Conservation (phyloP, 2,113 vertebrate species). For the Rhadina sibilatrix region DNA sequence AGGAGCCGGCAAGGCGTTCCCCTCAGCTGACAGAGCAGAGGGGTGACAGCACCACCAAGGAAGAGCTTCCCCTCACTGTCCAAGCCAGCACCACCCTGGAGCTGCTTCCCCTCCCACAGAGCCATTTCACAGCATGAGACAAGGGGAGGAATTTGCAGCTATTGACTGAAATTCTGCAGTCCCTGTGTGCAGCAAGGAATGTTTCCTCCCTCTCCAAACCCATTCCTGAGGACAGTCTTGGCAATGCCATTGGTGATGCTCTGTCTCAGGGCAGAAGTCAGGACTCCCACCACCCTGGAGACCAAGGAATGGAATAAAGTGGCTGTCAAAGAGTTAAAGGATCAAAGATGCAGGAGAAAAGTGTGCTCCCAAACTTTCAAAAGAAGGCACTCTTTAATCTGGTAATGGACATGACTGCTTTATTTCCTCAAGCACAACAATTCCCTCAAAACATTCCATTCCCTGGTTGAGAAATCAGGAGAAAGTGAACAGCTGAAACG, state of each 20-base stretch:
- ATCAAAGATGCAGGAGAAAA: background rate
- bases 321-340: background rate
- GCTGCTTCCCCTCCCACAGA: background rate
- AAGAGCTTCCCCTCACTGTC: fast-evolving
- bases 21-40: background rate
- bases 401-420: background rate
- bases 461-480: constrained; percentile 1
- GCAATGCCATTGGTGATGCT: fast-evolving
- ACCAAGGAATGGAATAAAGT: background rate
- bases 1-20: background rate
- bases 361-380: background rate
- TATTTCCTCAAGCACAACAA: background rate
- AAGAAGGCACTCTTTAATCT: background rate
- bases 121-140: fast-evolving
- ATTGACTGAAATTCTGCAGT: background rate
- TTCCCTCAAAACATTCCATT: background rate
- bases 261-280: fast-evolving
- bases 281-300: fast-evolving
- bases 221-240: background rate
- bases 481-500: background rate
- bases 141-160: background rate
- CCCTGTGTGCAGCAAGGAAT: fast-evolving
- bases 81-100: background rate
- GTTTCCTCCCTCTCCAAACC: background rate
- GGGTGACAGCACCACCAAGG: fast-evolving